phyloP scores from a whole-genome alignment of 2,797 vertebrate species.

The Tadarida brasiliensis region DNA sequence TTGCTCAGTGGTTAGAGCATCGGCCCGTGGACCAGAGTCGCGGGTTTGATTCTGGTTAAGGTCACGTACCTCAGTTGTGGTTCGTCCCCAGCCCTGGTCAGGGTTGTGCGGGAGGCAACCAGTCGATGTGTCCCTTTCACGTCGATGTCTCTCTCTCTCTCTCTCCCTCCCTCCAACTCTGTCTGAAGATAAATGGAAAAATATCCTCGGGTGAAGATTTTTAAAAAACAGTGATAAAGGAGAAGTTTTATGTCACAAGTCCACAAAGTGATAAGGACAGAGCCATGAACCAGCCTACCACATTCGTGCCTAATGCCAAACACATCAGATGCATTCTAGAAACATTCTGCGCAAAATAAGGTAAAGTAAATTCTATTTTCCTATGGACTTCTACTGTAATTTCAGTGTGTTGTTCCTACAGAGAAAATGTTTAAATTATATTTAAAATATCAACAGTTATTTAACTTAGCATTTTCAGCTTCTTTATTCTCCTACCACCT shows the following conservation, averaged over 20 bases:
- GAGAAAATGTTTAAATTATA: background rate
- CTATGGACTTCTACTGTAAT: background rate
- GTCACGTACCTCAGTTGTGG: too few species aligned
- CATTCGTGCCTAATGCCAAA: background rate
- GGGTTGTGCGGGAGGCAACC: too few species aligned
- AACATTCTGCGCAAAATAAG: background rate
- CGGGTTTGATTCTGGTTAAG: too few species aligned
- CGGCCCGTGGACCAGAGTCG: too few species aligned
- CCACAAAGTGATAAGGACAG: background rate
- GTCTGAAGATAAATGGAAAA: too few species aligned
- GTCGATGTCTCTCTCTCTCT: too few species aligned
- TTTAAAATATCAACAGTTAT: background rate
- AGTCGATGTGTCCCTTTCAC: too few species aligned
- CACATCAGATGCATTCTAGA: background rate
- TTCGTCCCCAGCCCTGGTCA: too few species aligned
- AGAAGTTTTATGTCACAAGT: background rate
- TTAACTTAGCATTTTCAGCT: constrained; percentile 43
- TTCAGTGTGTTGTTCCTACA: background rate
- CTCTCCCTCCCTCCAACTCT: too few species aligned
- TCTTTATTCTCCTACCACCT: constrained; percentile 10
- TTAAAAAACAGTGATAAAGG: background rate
- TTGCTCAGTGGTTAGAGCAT: too few species aligned
- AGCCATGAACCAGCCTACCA: background rate
- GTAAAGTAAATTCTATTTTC: background rate
- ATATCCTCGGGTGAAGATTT: too few species aligned